phyloP scores from a whole-genome alignment of 2,888 invertebrate genomes.

The Hypolimnas misippus region DNA sequence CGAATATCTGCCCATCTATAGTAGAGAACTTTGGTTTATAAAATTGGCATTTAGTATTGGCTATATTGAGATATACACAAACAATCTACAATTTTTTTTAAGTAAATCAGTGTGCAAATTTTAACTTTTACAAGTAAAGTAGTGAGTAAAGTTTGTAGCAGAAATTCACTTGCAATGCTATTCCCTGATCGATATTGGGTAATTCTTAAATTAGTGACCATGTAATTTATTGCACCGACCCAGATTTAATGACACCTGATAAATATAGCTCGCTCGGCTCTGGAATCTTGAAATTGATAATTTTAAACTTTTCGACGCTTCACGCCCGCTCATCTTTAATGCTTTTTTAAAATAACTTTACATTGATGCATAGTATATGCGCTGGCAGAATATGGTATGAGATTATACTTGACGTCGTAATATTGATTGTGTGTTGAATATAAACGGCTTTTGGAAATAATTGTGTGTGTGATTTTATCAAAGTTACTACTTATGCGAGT shows the following conservation, averaged over 20 bases:
- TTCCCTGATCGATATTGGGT: conserved; percentile 27
- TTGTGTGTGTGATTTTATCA: too few relatives aligned
- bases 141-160: background rate
- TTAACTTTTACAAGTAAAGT: too few relatives aligned
- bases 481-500: too few relatives aligned
- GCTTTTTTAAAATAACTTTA: conserved; percentile 1
- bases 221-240: conserved; percentile 41
- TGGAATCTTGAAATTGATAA: conserved; percentile 20
- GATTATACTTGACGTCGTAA: background rate
- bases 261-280: conserved; percentile 30
- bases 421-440: background rate
- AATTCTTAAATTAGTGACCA: conserved; percentile 37
- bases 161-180: conserved; percentile 12
- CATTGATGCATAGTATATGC: background rate
- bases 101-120: background rate
- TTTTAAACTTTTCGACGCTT: conserved; percentile 20
- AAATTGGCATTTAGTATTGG: too few relatives aligned
- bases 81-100: too few relatives aligned
- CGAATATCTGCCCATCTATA: too few relatives aligned
- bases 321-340: background rate
- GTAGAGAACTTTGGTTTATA: too few relatives aligned
- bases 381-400: background rate
- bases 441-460: background rate
- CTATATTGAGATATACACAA: too few relatives aligned
- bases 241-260: conserved; percentile 42